These are phyloP conservation scores for Dendroctonus ponderosae DNA, from an alignment of 1,140 invertebrate genomes.

Conservation along the genomic window DNA sequence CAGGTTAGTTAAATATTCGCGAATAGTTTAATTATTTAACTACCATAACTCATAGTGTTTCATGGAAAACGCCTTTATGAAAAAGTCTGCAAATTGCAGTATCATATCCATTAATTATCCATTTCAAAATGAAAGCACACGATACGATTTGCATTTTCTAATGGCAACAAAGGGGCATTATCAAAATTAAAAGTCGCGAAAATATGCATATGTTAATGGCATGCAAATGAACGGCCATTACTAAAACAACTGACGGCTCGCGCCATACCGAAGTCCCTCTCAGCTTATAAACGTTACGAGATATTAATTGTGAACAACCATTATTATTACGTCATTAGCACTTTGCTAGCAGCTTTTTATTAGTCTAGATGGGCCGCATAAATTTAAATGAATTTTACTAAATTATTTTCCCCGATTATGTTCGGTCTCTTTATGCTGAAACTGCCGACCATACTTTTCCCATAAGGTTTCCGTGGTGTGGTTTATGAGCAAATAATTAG, in stretches of 20 bases:
- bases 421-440: constrained; percentile 11
- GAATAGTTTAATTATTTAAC: no score
- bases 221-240: constrained; percentile 35
- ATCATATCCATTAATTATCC: constrained; percentile 7
- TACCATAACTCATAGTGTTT: no score
- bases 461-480: constrained; percentile 3
- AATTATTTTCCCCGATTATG: constrained; percentile 32
- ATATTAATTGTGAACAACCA: constrained; percentile 49
- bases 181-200: constrained; percentile 32
- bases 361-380: constrained; percentile 42
- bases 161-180: constrained; percentile 27
- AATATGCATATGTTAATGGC: constrained; percentile 32
- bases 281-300: constrained; percentile 43
- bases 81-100: neutral
- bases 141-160: constrained; percentile 29
- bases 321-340: constrained; percentile 50
- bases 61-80: no score
- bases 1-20: no score
- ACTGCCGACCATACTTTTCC: constrained; percentile 16
- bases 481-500: constrained; percentile 23
- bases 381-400: constrained; percentile 46
- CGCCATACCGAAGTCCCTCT: constrained; percentile 35
- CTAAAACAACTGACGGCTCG: constrained; percentile 34
- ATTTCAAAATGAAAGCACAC: constrained; percentile 14
- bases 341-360: constrained; percentile 46